Conservation (phyloP, 2,113 vertebrate species). For the Plecturocebus donacophilus region DNA sequence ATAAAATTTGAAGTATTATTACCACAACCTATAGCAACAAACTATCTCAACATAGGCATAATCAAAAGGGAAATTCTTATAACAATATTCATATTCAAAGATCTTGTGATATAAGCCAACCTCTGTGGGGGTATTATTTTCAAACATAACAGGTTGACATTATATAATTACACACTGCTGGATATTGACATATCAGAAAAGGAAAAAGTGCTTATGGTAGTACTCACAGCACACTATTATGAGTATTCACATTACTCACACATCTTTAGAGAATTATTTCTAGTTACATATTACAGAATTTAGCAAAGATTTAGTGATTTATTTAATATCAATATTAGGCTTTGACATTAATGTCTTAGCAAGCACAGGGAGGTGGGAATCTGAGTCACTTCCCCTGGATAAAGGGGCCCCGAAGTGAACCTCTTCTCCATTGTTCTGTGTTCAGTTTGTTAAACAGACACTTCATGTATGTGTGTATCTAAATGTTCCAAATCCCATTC, state of each 20-base stretch:
- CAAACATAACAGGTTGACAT: slow-evolving; percentile 78
- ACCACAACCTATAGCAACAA: slow-evolving; percentile 66
- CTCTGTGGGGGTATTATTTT: slow-evolving; percentile 76
- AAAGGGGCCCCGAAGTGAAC: neutral
- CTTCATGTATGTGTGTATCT: neutral
- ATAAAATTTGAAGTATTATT: slow-evolving; percentile 68
- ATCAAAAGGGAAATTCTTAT: slow-evolving; percentile 69
- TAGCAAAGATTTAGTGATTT: slow-evolving; percentile 70
- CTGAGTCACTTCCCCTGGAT: neutral
- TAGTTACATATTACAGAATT: slow-evolving; percentile 65
- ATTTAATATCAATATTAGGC: slow-evolving; percentile 79
- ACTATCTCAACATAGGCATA: slow-evolving; percentile 65
- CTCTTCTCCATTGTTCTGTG: neutral
- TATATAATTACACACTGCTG: slow-evolving; percentile 79
- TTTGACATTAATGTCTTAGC: slow-evolving; percentile 68
- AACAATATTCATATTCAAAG: slow-evolving; percentile 72
- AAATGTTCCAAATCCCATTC: neutral
- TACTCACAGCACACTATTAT: slow-evolving; percentile 63
- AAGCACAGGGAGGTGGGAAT: neutral
- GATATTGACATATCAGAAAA: slow-evolving; percentile 76
- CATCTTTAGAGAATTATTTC: slow-evolving; percentile 73
- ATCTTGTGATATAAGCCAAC: slow-evolving; percentile 72
- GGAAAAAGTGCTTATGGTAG: slow-evolving; percentile 63
- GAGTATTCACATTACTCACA: slow-evolving; percentile 67
- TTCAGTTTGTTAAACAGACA: slow-evolving; percentile 34